Conservation (phyloP, 2,888 invertebrate genomes). For the Hypolimnas misippus region DNA sequence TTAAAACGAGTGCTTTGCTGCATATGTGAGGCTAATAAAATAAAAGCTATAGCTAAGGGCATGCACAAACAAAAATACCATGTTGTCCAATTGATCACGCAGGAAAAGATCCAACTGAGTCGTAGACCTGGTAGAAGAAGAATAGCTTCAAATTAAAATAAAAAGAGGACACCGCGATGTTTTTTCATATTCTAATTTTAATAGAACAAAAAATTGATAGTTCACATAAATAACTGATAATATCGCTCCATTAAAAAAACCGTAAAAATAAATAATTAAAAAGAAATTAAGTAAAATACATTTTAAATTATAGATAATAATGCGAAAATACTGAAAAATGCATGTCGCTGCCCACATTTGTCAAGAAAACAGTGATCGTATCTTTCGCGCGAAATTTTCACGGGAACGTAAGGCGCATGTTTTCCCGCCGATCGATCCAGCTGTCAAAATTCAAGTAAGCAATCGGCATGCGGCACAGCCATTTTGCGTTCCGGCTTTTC, state of each 20-base stretch:
- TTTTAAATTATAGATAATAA: neutral
- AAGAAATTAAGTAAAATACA: neutral
- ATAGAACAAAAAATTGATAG: neutral
- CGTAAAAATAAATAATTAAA: neutral
- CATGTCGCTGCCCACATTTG: neutral
- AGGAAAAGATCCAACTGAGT: slow-evolving; percentile 40
- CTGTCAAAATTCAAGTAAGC: slow-evolving; percentile 42
- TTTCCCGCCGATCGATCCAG: slow-evolving; percentile 57
- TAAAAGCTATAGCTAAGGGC: slow-evolving; percentile 13
- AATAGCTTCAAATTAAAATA: slow-evolving; percentile 26
- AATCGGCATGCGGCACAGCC: slow-evolving; percentile 19
- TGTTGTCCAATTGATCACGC: slow-evolving; percentile 42
- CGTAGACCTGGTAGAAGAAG: slow-evolving; percentile 40
- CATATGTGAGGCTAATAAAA: neutral
- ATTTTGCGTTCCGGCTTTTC: slow-evolving; percentile 19
- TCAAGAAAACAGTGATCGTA: slow-evolving; percentile 13
- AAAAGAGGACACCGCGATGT: neutral
- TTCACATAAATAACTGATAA: neutral
- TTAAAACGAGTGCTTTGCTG: neutral
- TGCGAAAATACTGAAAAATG: neutral
- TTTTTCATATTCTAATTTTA: neutral
- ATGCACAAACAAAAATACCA: slow-evolving; percentile 41
- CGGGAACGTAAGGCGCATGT: slow-evolving; percentile 58
- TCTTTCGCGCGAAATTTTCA: slow-evolving; percentile 57
- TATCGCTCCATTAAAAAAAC: neutral